Base-by-base conservation (phyloP, 2,888 invertebrate genomes). In the Clitarchus hookeri region DNA sequence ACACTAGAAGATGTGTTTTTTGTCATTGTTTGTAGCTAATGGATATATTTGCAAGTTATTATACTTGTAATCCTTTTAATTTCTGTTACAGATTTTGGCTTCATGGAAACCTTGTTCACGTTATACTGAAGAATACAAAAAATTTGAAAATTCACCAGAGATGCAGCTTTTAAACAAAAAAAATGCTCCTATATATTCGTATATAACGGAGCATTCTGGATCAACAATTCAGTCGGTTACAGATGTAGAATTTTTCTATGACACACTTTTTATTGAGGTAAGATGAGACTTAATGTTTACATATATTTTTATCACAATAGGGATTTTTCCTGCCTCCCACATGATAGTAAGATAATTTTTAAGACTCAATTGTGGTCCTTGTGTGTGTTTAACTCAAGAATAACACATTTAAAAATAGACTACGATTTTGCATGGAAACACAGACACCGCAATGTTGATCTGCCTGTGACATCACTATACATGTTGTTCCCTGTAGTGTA, bases 51-150 rank as follows among this genome's bases (percentile, higher is more conserved):
- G 48, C 84, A 79, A 79, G 27, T 36, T 83, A 1, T 26, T 36
- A n/a, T 11, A 36, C 26, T 36, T 82, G 25, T 83, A 27, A 26
- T 19, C 44, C 12, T 6, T 48, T 19, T 25, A 26, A 16, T 84
- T 23, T 53, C 27, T 82, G n/a, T 85, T 83, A 27, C 44, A 86
- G 87, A 54, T 92, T 80, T 89, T 96, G 11, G 92, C 93, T 2
- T 93, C 92, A 84, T 94, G 95, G 89, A 94, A 94, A 88, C 91
- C 93, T 19, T 98, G 97, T 90, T 93, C 95, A 0, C 93, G 94
- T 78, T 96, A 95, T 89, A 92, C 94, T 12, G 92, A 92, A 88
- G 94, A 95, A 86, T 89, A 92, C 23, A 91, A 92, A 0, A 92
- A 92, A 85, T 90, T 95, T 53, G 90, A 91, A 44, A 90, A 92